Evolutionary conservation across 2,797 vertebrate genomes (phyloP).

Genomic region (Pelodytes ibericus): DNA sequence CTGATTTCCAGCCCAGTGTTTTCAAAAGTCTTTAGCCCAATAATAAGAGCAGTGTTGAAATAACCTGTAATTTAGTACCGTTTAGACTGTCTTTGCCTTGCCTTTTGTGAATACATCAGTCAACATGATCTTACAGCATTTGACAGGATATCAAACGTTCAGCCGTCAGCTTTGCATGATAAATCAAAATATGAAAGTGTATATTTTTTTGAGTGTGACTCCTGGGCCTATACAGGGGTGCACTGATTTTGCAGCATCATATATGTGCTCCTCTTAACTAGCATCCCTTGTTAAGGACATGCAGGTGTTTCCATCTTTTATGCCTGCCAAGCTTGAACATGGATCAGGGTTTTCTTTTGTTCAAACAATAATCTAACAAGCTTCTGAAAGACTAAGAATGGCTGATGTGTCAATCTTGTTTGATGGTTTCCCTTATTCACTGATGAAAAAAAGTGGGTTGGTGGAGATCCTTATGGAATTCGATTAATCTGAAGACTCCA

Average conservation of each 20-base stretch:
- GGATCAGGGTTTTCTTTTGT: slow-evolving; percentile 19
- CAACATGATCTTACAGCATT: neutral
- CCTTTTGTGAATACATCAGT: slow-evolving; percentile 22
- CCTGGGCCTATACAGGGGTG: slow-evolving; percentile 19
- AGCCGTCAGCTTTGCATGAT: slow-evolving; percentile 28
- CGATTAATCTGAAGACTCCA: neutral
- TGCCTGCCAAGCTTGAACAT: slow-evolving; percentile 32
- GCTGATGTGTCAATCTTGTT: neutral
- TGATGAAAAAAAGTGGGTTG: slow-evolving; percentile 9
- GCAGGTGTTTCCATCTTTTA: slow-evolving; percentile 27
- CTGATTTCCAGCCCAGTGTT: no score
- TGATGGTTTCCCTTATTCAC: neutral
- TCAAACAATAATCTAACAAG: slow-evolving; percentile 25
- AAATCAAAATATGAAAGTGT: slow-evolving; percentile 37
- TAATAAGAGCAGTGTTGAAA: neutral
- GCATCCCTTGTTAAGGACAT: slow-evolving; percentile 38
- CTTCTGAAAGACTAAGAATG: slow-evolving; percentile 25
- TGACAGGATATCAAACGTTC: slow-evolving; percentile 33
- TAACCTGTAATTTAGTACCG: neutral
- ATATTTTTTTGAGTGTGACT: slow-evolving; percentile 5
- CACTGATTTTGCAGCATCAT: slow-evolving; percentile 11
- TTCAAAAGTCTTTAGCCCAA: neutral
- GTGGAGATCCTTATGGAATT: neutral
- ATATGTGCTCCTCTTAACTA: slow-evolving; percentile 34
- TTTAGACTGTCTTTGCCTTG: no score